These are phyloP conservation scores for Lycodopsis pacificus DNA, from an alignment of 2,797 vertebrate species.

Conservation along the genomic window DNA sequence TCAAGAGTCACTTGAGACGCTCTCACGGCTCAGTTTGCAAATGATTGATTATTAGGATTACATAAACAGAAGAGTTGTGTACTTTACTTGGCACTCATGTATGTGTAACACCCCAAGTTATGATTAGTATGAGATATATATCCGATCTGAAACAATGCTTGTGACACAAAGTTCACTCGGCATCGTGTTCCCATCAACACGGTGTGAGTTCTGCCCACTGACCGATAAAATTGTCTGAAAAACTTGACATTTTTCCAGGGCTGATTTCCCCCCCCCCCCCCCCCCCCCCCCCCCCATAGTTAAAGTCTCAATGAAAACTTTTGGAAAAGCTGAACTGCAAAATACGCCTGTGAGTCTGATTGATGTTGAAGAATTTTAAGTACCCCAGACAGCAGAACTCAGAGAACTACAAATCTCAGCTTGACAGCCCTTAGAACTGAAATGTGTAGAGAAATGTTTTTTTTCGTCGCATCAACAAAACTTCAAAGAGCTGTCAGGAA, in stretches of 20 bases:
- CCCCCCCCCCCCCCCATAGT: background rate
- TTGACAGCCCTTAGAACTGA: constrained; percentile 40
- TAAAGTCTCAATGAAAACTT: constrained; percentile 19
- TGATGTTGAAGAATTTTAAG: constrained; percentile 58
- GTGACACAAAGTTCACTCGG: constrained; percentile 3
- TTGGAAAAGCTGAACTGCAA: constrained; percentile 27
- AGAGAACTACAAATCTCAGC: constrained; percentile 44
- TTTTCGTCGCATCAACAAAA: constrained; percentile 44
- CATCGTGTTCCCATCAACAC: background rate
- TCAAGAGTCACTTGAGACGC: constrained; percentile 5
- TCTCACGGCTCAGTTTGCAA: background rate
- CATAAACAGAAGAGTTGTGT: background rate
- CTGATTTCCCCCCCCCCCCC: background rate
- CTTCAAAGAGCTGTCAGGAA: constrained; percentile 57
- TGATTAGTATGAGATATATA: background rate
- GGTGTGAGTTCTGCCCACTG: background rate
- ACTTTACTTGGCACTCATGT: background rate
- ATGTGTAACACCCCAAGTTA: background rate
- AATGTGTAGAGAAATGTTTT: constrained; percentile 30
- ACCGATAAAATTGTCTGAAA: background rate
- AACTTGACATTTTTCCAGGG: background rate
- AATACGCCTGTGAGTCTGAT: constrained; percentile 34
- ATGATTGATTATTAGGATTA: background rate
- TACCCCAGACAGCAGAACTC: constrained; percentile 42
- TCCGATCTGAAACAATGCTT: background rate